Conservation (phyloP, 2,113 vertebrate species). For the Gavia stellata region DNA sequence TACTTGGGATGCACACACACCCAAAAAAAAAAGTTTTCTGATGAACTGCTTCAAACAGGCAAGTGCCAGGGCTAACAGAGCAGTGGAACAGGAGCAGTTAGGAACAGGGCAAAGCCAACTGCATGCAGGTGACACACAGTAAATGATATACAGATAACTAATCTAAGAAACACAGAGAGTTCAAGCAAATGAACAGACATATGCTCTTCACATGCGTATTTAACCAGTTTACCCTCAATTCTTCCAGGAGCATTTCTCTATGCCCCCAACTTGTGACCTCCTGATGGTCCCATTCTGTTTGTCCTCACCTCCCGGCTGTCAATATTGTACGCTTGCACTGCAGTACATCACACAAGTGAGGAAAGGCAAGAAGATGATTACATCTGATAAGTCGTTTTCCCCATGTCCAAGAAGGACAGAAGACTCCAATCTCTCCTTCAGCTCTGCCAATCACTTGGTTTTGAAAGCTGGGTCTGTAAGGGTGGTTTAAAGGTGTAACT, state of each 20-base stretch:
- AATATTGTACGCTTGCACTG: rapidly evolving
- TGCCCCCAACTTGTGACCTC: rapidly evolving
- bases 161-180: background rate
- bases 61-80: background rate
- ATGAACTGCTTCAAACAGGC: background rate
- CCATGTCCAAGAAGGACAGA: background rate
- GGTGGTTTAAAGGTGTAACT: background rate
- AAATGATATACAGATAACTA: background rate
- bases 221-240: background rate
- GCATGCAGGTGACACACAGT: background rate
- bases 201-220: background rate
- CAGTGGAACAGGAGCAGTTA: rapidly evolving
- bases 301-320: background rate
- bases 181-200: background rate
- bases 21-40: background rate
- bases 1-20: too few relatives aligned
- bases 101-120: background rate
- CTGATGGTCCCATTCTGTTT: rapidly evolving
- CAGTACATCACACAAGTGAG: background rate
- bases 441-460: background rate
- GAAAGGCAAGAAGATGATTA: background rate
- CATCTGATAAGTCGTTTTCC: rapidly evolving
- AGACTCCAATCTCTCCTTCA: background rate
- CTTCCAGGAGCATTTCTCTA: background rate
- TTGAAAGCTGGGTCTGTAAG: background rate